Base-by-base conservation (phyloP, 2,888 invertebrate species). In the Agapetus fuscipes region DNA sequence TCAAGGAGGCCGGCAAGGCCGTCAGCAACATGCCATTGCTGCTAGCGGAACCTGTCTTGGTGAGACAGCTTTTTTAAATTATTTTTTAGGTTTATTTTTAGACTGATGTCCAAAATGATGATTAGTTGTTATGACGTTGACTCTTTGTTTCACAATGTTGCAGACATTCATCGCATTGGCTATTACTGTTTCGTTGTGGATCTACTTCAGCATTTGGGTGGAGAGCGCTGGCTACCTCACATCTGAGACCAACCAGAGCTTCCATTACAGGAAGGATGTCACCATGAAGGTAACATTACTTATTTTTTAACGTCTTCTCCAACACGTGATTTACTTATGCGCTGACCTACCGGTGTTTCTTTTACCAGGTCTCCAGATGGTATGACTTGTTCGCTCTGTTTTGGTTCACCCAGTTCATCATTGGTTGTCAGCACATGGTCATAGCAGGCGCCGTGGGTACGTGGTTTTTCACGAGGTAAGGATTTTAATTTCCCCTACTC, bases 361-460 rank as follows among this genome's bases (percentile, higher is more conserved):
- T n/a, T n/a, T n/a, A n/a, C n/a, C n/a, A n/a, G 58, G 52, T 60
- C 3, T 54, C 68, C 2, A 56, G 68, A 40, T 66, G 70, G 65
- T 63, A 66, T 49, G 71, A 72, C 48, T 50, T 72, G n/a, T 58
- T 80, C 33, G 78, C 72, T 1, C 60, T 78, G 49, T 60, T 80
- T 31, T 82, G 81, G 81, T 67, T 75, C 43, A 61, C 68, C 28
- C 78, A 80, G 54, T 80, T 80, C 53, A 66, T 77, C 41, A 66
- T 80, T 29, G 79, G 76, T 15, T 78, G 78, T 53, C 79, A 82
- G 51, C 76, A 80, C 55, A 72, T 80, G 63, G 67, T 80, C 3
- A 70, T 81, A 39, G 77, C 78, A 28, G 76, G 79, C 7, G 65
- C 78, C 6, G 75, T 80, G 1, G 71, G 77, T 1, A 62, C 60